Evolutionary conservation across 2,888 invertebrate species (phyloP), one percentile per base, ranked within the genome.

Genomic region (Synanthedon andrenaeformis): DNA sequence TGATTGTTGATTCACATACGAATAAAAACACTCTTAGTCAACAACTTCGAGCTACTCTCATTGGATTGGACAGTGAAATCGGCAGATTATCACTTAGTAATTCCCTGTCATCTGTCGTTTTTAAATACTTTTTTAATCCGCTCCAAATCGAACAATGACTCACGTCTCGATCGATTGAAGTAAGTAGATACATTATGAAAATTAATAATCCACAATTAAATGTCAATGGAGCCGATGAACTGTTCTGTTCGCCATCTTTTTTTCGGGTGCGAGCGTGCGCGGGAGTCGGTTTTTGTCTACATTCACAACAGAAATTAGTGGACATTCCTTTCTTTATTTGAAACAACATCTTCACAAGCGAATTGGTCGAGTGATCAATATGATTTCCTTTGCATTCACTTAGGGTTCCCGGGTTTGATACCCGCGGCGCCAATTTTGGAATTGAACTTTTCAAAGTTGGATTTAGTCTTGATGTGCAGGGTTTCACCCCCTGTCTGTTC

Each of bases 251-350:
- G 53, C 57, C 54, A 49, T 52, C 51, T 55, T 61, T 61, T 64
- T 64, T 61, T 57, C 57, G 56, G 54, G 55, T 55, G 54, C 57
- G 53, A 53, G 55, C 52, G 54, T 54, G 56, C 54, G 56, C 56
- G 54, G 56, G 56, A 55, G 56, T 57, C 49, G 53, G 55, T 56
- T 59, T 59, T 45, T 45, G n/a, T 56, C 53, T 53, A 53, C 45
- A 45, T 50, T 42, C 42, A 49, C 41, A 50, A 35, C 3, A 35
- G 14, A 45, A 45, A 13, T 45, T 45, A 14, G 8, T 45, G 45
- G 45, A 45, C 45, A 45, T 12, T 10, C n/a, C 45, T 35, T 35
- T 35, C 10, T 8, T 35, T 35, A 35, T 10, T 35, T 35, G 8
- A 35, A 35, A 10, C 35, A 10, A 35, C 35, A 23, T 23, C 23